Evolutionary conservation across 2,113 vertebrate genomes (phyloP).

Genomic region (Misgurnus anguillicaudatus): DNA sequence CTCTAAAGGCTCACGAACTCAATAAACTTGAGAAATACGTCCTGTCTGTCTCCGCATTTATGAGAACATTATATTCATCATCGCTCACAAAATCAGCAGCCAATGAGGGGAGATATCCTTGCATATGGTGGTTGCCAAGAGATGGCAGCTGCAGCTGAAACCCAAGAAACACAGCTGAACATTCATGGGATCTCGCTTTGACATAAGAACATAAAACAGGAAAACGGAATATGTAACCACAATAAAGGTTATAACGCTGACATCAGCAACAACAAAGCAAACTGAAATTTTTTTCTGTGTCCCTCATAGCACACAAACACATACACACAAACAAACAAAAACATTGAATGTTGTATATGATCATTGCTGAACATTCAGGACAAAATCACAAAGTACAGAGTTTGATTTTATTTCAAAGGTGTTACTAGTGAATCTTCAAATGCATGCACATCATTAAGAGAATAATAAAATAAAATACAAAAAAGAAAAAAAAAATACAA

Average conservation of each 20-base stretch:
- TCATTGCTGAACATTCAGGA: too few relatives aligned
- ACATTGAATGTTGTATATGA: neutral
- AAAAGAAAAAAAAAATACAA: too few relatives aligned
- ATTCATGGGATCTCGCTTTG: constrained; percentile 7
- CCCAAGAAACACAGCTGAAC: constrained; percentile 36
- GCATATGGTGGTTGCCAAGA: constrained; percentile 34
- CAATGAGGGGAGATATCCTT: constrained; percentile 19
- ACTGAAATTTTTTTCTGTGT: neutral
- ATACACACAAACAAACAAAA: constrained; percentile 14
- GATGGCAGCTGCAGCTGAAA: constrained; percentile 28
- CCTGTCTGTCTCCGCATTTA: constrained; percentile 15
- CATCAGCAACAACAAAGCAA: constrained; percentile 21
- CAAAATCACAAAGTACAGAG: too few relatives aligned
- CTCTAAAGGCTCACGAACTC: constrained; percentile 39
- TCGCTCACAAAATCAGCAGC: constrained; percentile 12
- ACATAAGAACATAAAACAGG: neutral
- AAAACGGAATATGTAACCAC: neutral
- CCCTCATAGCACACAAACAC: neutral
- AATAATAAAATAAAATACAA: too few relatives aligned
- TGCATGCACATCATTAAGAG: too few relatives aligned
- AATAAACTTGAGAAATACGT: constrained; percentile 35
- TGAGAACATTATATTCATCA: constrained; percentile 6
- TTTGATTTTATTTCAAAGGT: neutral
- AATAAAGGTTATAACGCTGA: constrained; percentile 12
- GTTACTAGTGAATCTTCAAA: too few relatives aligned